Conservation (phyloP, 92 coral and sea anemone species). For the Pocillopora grandis region DNA sequence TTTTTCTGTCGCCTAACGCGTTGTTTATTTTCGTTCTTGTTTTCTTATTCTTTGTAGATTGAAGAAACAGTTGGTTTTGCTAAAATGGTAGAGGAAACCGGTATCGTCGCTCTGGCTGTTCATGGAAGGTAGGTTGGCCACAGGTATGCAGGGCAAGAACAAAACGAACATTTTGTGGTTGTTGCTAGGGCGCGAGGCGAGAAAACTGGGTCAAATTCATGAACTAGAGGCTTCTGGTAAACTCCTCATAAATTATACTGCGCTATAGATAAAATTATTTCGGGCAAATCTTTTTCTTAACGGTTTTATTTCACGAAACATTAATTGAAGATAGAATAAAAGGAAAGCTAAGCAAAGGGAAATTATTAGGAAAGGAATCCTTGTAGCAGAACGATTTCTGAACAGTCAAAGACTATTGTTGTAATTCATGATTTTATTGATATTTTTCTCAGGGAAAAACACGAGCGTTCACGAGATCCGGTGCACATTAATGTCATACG, state of each 20-base stretch:
- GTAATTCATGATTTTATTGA: neutral
- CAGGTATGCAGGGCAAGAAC: neutral
- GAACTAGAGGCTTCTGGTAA: too few relatives aligned
- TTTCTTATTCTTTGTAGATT: constrained; percentile 42
- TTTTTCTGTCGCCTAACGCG: neutral
- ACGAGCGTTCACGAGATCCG: constrained; percentile 88
- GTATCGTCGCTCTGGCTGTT: constrained; percentile 90
- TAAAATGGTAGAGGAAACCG: constrained; percentile 72
- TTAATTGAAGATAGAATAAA: too few relatives aligned
- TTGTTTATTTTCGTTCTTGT: neutral
- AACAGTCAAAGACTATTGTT: neutral
- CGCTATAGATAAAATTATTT: too few relatives aligned
- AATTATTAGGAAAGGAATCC: too few relatives aligned
- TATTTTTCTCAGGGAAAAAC: constrained; percentile 63
- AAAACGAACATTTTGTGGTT: too few relatives aligned
- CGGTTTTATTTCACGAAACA: neutral
- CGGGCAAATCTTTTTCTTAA: neutral
- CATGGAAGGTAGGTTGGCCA: constrained; percentile 76
- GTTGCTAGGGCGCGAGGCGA: too few relatives aligned
- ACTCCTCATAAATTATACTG: too few relatives aligned
- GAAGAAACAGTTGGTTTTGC: constrained; percentile 86
- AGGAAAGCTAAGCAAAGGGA: too few relatives aligned
- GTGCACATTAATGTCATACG: constrained; percentile 80
- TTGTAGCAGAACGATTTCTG: too few relatives aligned
- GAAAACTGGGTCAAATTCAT: too few relatives aligned